A percentile compares a stretch with the other conserved stretches of the same genome.
Evolutionary conservation across 2,888 invertebrate species (phyloP).

Genomic region (Monochamus alternatus): DNA sequence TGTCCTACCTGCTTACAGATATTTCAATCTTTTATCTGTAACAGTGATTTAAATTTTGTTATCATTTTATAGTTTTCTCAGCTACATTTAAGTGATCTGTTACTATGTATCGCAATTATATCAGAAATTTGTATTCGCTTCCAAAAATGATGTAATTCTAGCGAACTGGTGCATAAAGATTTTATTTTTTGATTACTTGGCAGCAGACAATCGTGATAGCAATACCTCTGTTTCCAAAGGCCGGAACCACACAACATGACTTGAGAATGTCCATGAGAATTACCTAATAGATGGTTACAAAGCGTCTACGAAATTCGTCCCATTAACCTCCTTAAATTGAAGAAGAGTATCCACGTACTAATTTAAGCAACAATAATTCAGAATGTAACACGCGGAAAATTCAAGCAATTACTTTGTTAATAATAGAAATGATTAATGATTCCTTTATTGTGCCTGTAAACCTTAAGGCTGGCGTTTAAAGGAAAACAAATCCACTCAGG

Average conservation of each 20-base stretch:
- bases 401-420: no score
- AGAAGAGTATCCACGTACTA: not conserved
- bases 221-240: not conserved
- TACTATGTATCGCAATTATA: no score
- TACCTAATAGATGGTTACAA: constrained; percentile 10
- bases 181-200: not conserved
- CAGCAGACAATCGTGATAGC: not conserved
- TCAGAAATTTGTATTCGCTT: not conserved
- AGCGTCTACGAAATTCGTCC: not conserved
- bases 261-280: not conserved
- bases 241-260: not conserved
- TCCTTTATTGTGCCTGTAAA: no score
- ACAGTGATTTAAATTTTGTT: no score
- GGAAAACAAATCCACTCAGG: no score
- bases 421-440: no score
- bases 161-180: constrained; percentile 1
- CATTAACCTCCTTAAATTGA: constrained; percentile 9
- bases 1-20: no score
- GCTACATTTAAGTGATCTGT: no score
- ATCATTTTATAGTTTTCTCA: no score
- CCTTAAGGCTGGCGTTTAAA: no score
- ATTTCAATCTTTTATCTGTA: no score
- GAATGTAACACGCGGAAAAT: not conserved
- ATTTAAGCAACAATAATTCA: not conserved
- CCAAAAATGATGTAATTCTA: not conserved